phyloP scores from a whole-genome alignment of 2,888 invertebrate species.

The Pachydiplax longipennis region DNA sequence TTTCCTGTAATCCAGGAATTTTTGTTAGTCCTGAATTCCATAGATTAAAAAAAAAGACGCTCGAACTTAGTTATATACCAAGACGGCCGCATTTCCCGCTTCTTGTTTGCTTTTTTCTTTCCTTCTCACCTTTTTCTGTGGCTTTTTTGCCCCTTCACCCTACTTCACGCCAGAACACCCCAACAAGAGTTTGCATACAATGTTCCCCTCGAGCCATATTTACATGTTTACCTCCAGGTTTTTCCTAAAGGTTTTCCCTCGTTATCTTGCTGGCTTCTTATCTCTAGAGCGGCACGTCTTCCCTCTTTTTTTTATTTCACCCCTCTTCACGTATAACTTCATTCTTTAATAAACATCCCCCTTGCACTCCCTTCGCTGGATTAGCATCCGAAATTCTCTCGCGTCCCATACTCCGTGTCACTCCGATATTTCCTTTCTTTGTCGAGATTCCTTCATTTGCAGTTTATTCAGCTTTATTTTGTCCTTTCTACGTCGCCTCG shows the following conservation, averaged over 20 bases:
- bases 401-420: neutral
- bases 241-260: neutral
- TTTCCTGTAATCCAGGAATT: too few species aligned
- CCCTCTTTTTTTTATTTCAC: neutral
- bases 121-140: neutral
- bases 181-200: neutral
- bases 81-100: neutral
- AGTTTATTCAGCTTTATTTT: neutral
- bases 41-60: too few species aligned
- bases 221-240: neutral
- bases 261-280: neutral
- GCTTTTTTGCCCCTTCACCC: neutral
- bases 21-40: too few species aligned
- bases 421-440: neutral
- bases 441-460: neutral
- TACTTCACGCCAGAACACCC: neutral
- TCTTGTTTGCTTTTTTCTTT: neutral
- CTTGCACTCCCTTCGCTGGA: neutral
- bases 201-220: neutral
- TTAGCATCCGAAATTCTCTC: neutral
- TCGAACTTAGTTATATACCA: too few species aligned
- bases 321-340: neutral
- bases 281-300: neutral
- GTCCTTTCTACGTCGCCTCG: neutral
- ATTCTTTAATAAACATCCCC: neutral